phyloP scores from a whole-genome alignment of 2,797 vertebrate genomes.

The Zenarchopterus dispar region DNA sequence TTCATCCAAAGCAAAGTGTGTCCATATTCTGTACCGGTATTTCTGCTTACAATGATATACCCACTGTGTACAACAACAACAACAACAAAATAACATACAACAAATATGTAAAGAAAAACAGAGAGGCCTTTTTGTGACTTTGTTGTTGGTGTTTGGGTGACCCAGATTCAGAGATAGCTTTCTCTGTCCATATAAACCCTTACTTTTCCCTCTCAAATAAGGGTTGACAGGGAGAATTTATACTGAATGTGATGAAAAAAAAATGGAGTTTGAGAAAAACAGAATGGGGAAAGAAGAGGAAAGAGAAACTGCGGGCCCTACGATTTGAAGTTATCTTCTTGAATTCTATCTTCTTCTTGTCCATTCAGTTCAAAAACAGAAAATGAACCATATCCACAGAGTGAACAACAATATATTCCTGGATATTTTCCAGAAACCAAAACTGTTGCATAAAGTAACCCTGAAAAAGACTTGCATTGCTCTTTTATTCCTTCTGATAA shows the following conservation, averaged over 20 bases:
- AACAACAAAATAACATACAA: slow-evolving; percentile 21
- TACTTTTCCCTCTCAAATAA: slow-evolving; percentile 21
- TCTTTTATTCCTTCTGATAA: too few relatives aligned
- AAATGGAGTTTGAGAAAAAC: slow-evolving; percentile 10
- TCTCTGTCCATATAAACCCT: neutral
- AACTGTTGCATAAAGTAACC: neutral
- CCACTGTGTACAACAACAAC: slow-evolving; percentile 33
- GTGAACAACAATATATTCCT: slow-evolving; percentile 7
- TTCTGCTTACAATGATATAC: slow-evolving; percentile 10
- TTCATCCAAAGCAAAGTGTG: slow-evolving; percentile 54
- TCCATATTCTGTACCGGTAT: slow-evolving; percentile 43
- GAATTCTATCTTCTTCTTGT: slow-evolving; percentile 5
- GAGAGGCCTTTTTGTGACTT: slow-evolving; percentile 10
- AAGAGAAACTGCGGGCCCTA: neutral
- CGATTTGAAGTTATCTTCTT: neutral
- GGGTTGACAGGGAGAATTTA: slow-evolving; percentile 19
- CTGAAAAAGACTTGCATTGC: too few relatives aligned
- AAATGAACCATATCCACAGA: slow-evolving; percentile 23
- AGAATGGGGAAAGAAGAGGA: slow-evolving; percentile 1
- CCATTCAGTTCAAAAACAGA: slow-evolving; percentile 18
- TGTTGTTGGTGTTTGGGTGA: slow-evolving; percentile 31
- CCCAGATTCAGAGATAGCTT: slow-evolving; percentile 31
- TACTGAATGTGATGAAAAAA: slow-evolving; percentile 18
- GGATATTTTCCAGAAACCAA: neutral
- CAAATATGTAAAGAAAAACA: slow-evolving; percentile 20